A percentile compares a stretch with the other conserved stretches of the same genome.
Conservation (phyloP, 2,888 invertebrate species). For the Lamproptera curius region DNA sequence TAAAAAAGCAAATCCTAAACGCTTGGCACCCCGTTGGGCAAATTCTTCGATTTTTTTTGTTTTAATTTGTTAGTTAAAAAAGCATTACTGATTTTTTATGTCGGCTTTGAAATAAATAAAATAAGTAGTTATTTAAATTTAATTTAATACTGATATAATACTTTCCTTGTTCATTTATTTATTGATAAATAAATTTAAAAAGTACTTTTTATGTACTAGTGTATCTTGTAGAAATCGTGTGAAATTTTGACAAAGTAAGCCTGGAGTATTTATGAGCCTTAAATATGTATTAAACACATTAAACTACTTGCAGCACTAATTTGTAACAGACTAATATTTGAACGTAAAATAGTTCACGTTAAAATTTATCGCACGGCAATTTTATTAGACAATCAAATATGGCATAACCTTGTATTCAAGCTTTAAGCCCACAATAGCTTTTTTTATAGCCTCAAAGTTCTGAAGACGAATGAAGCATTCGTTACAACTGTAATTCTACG, state of each 20-base stretch:
- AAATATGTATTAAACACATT: not conserved
- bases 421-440: conserved; percentile 2
- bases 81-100: no score
- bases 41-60: no score
- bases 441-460: not conserved
- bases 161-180: no score
- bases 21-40: no score
- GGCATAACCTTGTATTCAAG: conserved; percentile 1
- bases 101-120: no score
- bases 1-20: no score
- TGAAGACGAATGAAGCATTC: conserved; percentile 4
- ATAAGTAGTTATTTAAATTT: no score
- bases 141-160: no score
- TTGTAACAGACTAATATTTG: not conserved
- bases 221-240: not conserved
- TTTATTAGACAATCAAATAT: not conserved
- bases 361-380: not conserved
- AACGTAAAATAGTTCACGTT: not conserved
- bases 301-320: not conserved
- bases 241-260: not conserved
- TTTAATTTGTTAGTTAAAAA: no score
- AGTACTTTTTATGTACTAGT: not conserved
- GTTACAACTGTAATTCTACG: conserved; percentile 8
- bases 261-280: not conserved
- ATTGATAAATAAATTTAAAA: no score